These are phyloP conservation scores for Ceryle rudis DNA, from an alignment of 2,797 vertebrate species.

Conservation along the genomic window DNA sequence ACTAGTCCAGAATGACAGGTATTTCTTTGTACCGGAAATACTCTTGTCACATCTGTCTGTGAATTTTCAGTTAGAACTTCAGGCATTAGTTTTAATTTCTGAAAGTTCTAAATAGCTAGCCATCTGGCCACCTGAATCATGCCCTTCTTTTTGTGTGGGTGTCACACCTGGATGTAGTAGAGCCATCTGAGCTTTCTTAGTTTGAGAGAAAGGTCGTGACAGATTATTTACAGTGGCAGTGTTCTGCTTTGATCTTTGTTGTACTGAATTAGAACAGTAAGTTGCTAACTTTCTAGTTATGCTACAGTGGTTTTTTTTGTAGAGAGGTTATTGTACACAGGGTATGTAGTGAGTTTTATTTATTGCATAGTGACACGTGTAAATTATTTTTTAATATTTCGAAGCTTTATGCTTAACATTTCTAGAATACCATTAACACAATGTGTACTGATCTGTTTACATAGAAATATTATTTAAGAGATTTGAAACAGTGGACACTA, in stretches of 20 bases:
- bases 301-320: background rate
- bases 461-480: background rate
- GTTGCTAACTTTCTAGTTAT: background rate
- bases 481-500: background rate
- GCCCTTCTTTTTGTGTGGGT: background rate
- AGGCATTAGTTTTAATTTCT: background rate
- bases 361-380: background rate
- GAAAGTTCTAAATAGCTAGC: background rate
- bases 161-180: background rate
- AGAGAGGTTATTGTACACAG: background rate
- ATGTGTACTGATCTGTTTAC: background rate
- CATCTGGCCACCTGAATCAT: background rate
- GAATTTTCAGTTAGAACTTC: background rate
- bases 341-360: background rate
- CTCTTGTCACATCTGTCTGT: background rate
- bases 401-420: background rate
- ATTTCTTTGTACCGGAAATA: background rate
- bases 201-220: background rate
- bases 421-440: background rate
- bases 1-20: background rate
- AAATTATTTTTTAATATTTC: background rate
- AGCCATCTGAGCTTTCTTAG: background rate
- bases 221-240: background rate
- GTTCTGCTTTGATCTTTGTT: background rate
- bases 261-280: background rate